Percentiles rank a stretch among this genome's conserved stretches.
These are phyloP conservation scores for Spodoptera frugiperda DNA, from an alignment of 1,140 invertebrate genomes.

Conservation along the genomic window DNA sequence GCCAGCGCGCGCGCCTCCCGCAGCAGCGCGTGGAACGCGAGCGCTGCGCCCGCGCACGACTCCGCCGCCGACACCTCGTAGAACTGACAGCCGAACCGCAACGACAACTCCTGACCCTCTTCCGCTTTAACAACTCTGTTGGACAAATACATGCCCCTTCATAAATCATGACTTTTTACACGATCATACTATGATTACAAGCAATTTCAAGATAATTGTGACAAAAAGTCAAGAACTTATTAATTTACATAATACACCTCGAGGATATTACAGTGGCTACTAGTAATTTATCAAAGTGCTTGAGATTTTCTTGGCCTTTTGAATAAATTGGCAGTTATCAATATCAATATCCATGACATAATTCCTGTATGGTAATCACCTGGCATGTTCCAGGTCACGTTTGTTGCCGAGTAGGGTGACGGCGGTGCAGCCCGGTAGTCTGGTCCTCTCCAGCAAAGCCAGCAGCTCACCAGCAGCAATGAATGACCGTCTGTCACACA, in stretches of 20 bases:
- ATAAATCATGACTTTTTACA: background rate
- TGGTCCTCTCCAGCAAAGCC: slow-evolving; percentile 89
- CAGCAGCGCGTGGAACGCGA: slow-evolving; percentile 93
- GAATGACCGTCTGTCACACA: slow-evolving; percentile 92
- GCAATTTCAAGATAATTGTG: background rate
- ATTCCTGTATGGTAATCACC: slow-evolving; percentile 77
- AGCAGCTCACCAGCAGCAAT: slow-evolving; percentile 90
- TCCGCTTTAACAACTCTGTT: slow-evolving; percentile 91
- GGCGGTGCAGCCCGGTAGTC: slow-evolving; percentile 90
- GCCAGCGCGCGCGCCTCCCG: slow-evolving; percentile 91
- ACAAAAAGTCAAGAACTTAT: slow-evolving; percentile 25
- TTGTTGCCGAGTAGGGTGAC: slow-evolving; percentile 93
- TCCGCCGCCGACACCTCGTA: slow-evolving; percentile 95
- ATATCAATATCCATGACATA: too few species aligned
- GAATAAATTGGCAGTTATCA: slow-evolving; percentile 1
- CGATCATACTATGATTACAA: background rate
- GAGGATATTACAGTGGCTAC: background rate
- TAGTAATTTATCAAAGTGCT: background rate
- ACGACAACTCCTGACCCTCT: slow-evolving; percentile 92
- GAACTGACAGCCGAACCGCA: slow-evolving; percentile 93
- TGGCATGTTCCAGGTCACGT: slow-evolving; percentile 92
- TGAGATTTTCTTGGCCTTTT: background rate
- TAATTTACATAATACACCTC: slow-evolving; percentile 17
- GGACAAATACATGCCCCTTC: slow-evolving; percentile 42
- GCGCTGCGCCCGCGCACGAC: slow-evolving; percentile 91